These are phyloP conservation scores for Calliphora vomitoria DNA, from an alignment of 2,888 invertebrate genomes.

Conservation along the genomic window DNA sequence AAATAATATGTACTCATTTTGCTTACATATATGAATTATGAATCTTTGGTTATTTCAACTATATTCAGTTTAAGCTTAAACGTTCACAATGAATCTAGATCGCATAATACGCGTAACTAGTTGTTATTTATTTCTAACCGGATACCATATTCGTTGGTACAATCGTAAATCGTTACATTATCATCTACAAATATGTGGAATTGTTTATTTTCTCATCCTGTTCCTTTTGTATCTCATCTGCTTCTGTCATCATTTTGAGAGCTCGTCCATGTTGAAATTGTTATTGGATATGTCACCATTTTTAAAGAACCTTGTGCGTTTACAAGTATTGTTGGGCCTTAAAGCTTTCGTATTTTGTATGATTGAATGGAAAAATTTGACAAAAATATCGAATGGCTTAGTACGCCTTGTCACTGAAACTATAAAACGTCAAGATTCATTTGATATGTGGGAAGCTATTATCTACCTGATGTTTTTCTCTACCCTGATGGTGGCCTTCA, in stretches of 20 bases:
- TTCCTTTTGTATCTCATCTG: constrained; percentile 76
- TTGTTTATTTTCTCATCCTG: constrained; percentile 74
- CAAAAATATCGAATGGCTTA: constrained; percentile 75
- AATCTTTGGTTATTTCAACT: not conserved
- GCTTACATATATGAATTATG: not conserved
- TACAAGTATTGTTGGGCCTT: constrained; percentile 79
- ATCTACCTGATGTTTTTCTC: constrained; percentile 77
- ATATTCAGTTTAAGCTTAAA: not conserved
- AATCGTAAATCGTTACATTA: constrained; percentile 72
- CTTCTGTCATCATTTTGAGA: constrained; percentile 79
- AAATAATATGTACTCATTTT: not conserved
- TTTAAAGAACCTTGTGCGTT: constrained; percentile 76
- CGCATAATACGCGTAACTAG: constrained; percentile 77
- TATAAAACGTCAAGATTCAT: constrained; percentile 28
- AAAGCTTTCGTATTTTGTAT: constrained; percentile 78
- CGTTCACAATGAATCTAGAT: constrained; percentile 75
- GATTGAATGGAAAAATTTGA: constrained; percentile 75
- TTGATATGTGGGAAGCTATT: constrained; percentile 67
- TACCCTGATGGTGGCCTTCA: constrained; percentile 75
- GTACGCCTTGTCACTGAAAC: constrained; percentile 60
- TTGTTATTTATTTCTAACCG: constrained; percentile 74
- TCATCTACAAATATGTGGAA: constrained; percentile 73
- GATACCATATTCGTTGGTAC: constrained; percentile 77
- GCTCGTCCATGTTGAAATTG: constrained; percentile 76
- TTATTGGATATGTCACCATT: constrained; percentile 79